A percentile compares a stretch with the other conserved stretches of the same genome.
These are phyloP conservation scores for Thermophis baileyi DNA, from an alignment of 2,113 vertebrate genomes.

Conservation along the genomic window DNA sequence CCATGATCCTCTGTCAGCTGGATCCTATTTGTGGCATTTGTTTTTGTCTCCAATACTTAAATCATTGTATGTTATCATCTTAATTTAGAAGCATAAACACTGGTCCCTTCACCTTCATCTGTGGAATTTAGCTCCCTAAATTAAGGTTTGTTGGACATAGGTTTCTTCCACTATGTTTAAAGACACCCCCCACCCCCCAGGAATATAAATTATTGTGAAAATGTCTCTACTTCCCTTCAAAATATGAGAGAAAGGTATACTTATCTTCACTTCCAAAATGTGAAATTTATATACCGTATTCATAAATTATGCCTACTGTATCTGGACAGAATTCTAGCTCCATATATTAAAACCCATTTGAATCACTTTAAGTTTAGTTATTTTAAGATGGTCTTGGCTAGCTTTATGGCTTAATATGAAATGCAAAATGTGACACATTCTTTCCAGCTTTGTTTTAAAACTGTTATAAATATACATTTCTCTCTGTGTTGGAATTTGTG, in stretches of 20 bases:
- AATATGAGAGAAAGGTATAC: neutral
- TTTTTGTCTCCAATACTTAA: neutral
- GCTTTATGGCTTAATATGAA: neutral
- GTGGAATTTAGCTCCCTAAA: neutral
- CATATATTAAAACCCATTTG: neutral
- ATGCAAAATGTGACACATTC: neutral
- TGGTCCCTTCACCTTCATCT: neutral
- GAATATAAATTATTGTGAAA: neutral
- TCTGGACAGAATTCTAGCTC: neutral
- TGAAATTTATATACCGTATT: neutral
- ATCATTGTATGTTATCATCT: neutral
- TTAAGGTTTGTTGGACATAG: neutral
- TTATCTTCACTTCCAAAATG: neutral
- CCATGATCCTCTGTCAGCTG: neutral
- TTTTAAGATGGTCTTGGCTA: neutral
- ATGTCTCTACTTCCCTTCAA: neutral
- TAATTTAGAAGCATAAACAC: neutral
- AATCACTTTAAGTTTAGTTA: neutral
- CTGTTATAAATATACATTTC: neutral
- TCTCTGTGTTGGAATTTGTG: neutral
- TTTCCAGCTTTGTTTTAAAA: neutral
- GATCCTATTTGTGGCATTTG: neutral
- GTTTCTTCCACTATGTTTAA: neutral
- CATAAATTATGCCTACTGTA: neutral
- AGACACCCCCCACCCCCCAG: neutral